Evolutionary conservation across 2,797 vertebrate genomes (phyloP), one percentile per base, ranked within the genome.

Genomic region (Bovichtus variegatus): DNA sequence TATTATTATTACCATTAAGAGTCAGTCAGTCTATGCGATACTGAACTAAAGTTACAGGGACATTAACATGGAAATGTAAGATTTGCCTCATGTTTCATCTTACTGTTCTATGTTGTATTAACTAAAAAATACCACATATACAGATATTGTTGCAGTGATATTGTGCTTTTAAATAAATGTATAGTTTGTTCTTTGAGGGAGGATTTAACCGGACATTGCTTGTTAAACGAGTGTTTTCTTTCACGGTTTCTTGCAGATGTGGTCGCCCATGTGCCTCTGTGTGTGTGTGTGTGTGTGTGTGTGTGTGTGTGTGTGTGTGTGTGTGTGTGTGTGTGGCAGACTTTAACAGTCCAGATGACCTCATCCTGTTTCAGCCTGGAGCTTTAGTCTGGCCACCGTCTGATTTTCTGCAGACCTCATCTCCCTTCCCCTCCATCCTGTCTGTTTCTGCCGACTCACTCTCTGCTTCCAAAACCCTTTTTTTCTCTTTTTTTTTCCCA

Each of bases 321-420:
- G 15, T 16, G 63, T 79, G 44, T 29, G 40, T 55, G 58, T 55
- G 66, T 53, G 12, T 47, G 31, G 13, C 4, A 57, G 31, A 65
- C 75, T 74, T 89, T 80, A 79, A 50, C 64, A 53, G 67, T 61
- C 50, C 64, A 73, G 50, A 81, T 84, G 83, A 87, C 73, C 82
- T 82, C 75, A 83, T 62, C 23, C 61, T 40, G 55, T 60, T 67
- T 68, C 50, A 75, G 78, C 76, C 82, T 31, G 47, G 59, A 53
- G 80, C 81, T 77, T 77, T 73, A 54, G 80, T 89, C 80, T 87
- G 80, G 83, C 61, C 73, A 74, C 34, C 11, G 74, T 82, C 90
- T 58, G 81, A 84, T 81, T 68, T 83, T 82, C 71, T 81, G 78
- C 82, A 75, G 80, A 86, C 78, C 80, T 75, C 77, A 53, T 43